Base-by-base conservation (phyloP, 2,113 vertebrate species). In the Erythrolamprus reginae region DNA sequence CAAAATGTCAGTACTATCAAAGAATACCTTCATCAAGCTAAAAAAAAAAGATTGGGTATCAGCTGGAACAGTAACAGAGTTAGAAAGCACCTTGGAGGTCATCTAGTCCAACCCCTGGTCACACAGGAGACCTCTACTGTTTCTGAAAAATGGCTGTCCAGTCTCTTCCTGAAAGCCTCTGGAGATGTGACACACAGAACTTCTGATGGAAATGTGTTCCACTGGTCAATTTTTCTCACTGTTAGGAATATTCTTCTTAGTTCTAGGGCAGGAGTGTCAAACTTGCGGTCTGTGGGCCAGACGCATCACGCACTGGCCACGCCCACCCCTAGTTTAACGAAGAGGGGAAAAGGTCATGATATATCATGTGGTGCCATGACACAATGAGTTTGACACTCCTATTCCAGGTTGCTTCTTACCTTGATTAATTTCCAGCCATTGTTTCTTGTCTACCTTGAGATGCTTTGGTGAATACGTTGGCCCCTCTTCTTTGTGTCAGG, bases 351-450 rank as follows among this genome's bases (percentile, higher is more conserved):
- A 56, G 26, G 55, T 56, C 23, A 9, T 8, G 8, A 24, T 56
- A 56, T 1, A 0, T 56, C 23, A 56, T 6, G 1, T 56, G 55
- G 26, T 1, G 55, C 8, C 0, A 3, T 24, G 55, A 26, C 23
- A 10, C 24, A 2, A 2, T 0, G 8, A 26, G 23, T 56, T 24
- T 26, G 23, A 24, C 55, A 56, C 3, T 23, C 8, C 55, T 56
- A 12, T 65, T 33, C 61, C 33, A 65, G 13, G 28, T 65, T 65
- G 28, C 13, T 33, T 33, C 4, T 65, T 5, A 6, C n/a, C 12
- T 65, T 58, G 3, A 58, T 58, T 33, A n/a, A 15, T 65, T 65
- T 65, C 61, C 61, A 65, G 7, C 12, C n/a, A 65, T 65, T 65
- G 13, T 33, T 65, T 65, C 61, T 65, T 65, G 28, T 65, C 28